Percentiles rank a stretch among this genome's conserved stretches.
These are phyloP conservation scores for Odontophorus gujanensis DNA, from an alignment of 2,113 vertebrate genomes.

Conservation along the genomic window DNA sequence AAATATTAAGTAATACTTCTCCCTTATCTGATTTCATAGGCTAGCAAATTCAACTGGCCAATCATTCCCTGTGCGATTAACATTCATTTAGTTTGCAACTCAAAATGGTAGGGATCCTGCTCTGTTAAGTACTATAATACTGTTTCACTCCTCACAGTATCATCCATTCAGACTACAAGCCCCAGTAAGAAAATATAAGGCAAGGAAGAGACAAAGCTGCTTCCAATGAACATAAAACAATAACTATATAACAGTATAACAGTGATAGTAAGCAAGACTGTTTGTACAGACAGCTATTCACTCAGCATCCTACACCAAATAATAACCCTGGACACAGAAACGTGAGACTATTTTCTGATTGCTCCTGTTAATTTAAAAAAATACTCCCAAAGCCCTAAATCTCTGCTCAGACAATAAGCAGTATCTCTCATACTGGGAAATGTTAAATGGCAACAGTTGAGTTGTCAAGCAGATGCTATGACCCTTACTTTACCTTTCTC, in stretches of 20 bases:
- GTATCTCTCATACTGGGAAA: not conserved
- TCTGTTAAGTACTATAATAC: not conserved
- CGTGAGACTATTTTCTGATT: not conserved
- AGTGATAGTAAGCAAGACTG: not conserved
- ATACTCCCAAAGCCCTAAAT: not conserved
- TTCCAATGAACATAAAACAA: not conserved
- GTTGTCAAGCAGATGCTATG: not conserved
- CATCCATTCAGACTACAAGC: not conserved
- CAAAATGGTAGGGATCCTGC: not conserved
- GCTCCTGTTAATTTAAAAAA: not conserved
- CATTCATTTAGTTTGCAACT: not conserved
- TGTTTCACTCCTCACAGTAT: not conserved
- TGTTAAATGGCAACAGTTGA: not conserved
- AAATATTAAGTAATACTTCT: not conserved
- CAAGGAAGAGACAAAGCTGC: not conserved
- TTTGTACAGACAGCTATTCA: not conserved
- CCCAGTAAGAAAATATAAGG: rapidly evolving
- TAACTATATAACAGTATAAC: not conserved
- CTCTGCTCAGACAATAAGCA: not conserved
- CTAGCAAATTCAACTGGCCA: not conserved
- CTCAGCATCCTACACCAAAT: not conserved
- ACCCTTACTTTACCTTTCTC: not conserved
- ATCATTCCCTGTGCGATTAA: not conserved
- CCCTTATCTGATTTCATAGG: not conserved
- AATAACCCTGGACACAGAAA: not conserved